Evolutionary conservation across 2,113 vertebrate genomes (phyloP).

Genomic region (Anguilla japonica): DNA sequence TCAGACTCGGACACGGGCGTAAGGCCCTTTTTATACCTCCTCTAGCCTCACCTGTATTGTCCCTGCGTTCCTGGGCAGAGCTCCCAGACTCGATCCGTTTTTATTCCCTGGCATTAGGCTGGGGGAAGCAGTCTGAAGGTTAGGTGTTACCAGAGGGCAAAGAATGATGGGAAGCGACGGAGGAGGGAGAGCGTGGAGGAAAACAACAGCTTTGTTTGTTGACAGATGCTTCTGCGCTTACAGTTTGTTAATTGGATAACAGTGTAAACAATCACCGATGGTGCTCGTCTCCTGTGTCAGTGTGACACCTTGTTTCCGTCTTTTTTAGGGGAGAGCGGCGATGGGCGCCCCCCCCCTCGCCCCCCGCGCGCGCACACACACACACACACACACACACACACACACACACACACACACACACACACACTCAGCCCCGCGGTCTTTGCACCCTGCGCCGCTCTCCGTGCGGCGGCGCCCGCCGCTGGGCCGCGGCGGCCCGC

Average conservation of each 20-base stretch:
- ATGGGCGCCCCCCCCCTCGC: slow-evolving; percentile 9
- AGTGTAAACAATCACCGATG: slow-evolving; percentile 99
- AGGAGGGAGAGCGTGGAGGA: slow-evolving; percentile 61
- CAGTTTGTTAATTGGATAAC: slow-evolving; percentile 98
- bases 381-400: not conserved
- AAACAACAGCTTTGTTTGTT: slow-evolving; percentile 99
- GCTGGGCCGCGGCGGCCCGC: not conserved
- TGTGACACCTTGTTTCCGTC: slow-evolving; percentile 77
- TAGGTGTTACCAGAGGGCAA: slow-evolving; percentile 74
- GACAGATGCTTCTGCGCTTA: slow-evolving; percentile 94
- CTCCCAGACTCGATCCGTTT: not conserved
- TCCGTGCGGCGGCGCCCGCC: not conserved
- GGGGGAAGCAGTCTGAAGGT: slow-evolving; percentile 12
- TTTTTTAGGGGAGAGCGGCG: slow-evolving; percentile 17
- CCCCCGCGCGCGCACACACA: not conserved
- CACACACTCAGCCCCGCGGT: not conserved
- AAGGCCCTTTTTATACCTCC: not conserved
- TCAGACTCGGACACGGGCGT: not conserved
- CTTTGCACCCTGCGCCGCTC: not conserved
- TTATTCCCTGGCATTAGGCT: not conserved
- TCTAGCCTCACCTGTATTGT: not conserved
- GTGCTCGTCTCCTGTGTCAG: slow-evolving; percentile 82
- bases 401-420: not conserved
- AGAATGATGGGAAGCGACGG: slow-evolving; percentile 73
- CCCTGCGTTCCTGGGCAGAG: not conserved